Evolutionary conservation across 2,797 vertebrate genomes (phyloP), one percentile per base, ranked within the genome.

Genomic region (Cetoscarus ocellatus): DNA sequence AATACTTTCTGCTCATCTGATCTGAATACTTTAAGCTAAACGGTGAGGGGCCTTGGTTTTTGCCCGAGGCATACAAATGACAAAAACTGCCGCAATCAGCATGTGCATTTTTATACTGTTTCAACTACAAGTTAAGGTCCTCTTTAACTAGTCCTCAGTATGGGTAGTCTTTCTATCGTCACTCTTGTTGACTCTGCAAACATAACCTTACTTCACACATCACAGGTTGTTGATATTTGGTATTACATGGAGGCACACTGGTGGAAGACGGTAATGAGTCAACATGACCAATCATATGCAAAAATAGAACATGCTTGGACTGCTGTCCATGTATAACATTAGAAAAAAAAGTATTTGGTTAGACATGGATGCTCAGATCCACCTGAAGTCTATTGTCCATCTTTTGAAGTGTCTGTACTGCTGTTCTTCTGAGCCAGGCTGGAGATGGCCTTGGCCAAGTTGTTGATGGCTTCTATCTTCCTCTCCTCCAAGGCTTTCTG

Each of bases 401-500:
- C 90, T 61, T 91, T 89, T 38, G 87, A 5, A 5, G 35, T 54
- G 51, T 85, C 77, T 11, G 83, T 18, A 48, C 10, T 17, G 50
- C 11, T 50, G 70, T 85, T 86, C 54, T 83, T 92, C 61, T 93
- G 91, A 61, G 93, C 90, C 75, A 95, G 83, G 77, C 87, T 93
- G 67, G 89, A 88, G 68, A 95, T 95, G 58, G 94, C 95, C 53
- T 92, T 91, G 3, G 94, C 95, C 78, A 95, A 75, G 73, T 95
- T 95, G 79, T 95, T 95, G 52, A 95, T 95, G 73, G 95, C 95
- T 17, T 95, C 94, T 3, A 95, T 95, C 83, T 95, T 95, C 77
- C 93, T 89, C 86, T 95, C 94, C 77, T 95, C 94, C 63, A 95
- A 85, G 0, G 91, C 94, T 80, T 93, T 95, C 86, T 95, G 95